These are phyloP conservation scores for Lissocephala sabroskyi DNA, from an alignment of 2,888 invertebrate species.

Conservation along the genomic window DNA sequence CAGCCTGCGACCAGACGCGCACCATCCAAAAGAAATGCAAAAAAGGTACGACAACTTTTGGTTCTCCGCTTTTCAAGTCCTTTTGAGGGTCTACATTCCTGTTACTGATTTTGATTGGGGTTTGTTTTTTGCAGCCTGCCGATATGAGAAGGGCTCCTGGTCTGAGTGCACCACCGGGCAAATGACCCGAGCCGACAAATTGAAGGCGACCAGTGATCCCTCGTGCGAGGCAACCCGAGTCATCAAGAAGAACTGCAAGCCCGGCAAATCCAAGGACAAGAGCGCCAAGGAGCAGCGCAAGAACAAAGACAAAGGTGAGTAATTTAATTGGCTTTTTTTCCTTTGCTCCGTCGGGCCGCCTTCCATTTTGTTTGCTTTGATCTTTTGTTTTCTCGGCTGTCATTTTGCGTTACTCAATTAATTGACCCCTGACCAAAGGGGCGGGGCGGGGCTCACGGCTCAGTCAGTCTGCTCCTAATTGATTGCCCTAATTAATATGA, in stretches of 20 bases:
- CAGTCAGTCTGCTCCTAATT: too few species aligned
- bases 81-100: not conserved
- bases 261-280: slow-evolving; percentile 76
- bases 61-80: too few species aligned
- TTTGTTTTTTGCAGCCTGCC: slow-evolving; percentile 77
- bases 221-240: slow-evolving; percentile 87
- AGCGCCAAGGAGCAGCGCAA: slow-evolving; percentile 72
- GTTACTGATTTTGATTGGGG: not conserved
- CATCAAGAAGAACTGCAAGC: slow-evolving; percentile 90
- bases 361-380: not conserved
- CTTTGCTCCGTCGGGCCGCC: not conserved
- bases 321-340: slow-evolving; percentile 38
- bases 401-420: not conserved
- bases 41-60: slow-evolving; percentile 87
- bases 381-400: too few species aligned
- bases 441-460: not conserved
- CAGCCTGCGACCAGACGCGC: slow-evolving; percentile 86
- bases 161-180: slow-evolving; percentile 86
- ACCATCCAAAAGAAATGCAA: slow-evolving; percentile 94
- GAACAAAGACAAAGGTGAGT: slow-evolving; percentile 76
- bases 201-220: slow-evolving; percentile 87
- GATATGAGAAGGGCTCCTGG: slow-evolving; percentile 92
- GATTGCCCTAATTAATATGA: slow-evolving; percentile 14
- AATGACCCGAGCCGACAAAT: slow-evolving; percentile 87
- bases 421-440: not conserved